Evolutionary conservation across 2,888 invertebrate species (phyloP), one percentile per base, ranked within the genome.

Genomic region (Artemia sp.): DNA sequence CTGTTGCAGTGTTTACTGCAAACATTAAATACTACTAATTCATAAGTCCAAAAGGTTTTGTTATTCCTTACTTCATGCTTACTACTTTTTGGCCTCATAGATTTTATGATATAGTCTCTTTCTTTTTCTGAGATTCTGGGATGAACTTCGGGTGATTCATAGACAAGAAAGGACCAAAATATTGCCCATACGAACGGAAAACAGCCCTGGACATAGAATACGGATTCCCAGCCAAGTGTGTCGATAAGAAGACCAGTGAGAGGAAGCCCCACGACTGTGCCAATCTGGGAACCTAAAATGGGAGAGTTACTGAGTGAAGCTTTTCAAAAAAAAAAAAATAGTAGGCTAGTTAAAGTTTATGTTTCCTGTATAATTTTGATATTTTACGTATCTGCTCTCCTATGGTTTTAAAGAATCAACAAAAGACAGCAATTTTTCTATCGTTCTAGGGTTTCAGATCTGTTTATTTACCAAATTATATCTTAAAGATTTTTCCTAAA

Each of bases 251-350:
- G 85, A 14, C 92, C 91, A 75, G 90, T 88, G 72, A 92, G 82
- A 0, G 92, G 92, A 85, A 92, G 87, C 0, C 91, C 90, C 66
- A 92, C 81, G 9, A 94, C 92, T 51, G 92, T 94, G 19, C 95
- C 95, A 74, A 95, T 82, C 9, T 92, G 89, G 38, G 92, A 90
- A 10, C 93, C 90, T 90, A 78, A 11, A 52, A 76, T 75, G 9
- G 67, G 51, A 38, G 38, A 38, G 38, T 38, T 38, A 38, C 38
- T 38, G 38, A 38, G 38, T 2, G 38, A 38, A 38, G 38, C 38
- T 38, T 38, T 38, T 0, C 1, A 38, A 38, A 38, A 38, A 38
- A 12, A 8, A 53, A 52, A n/a, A 12, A 38, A 53, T 1, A 51
- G 12, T 8, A 66, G 5, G 4, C 5, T 0, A 38, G 38, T 38